Percentiles rank a stretch among this genome's conserved stretches.
Evolutionary conservation across 1,140 invertebrate species (phyloP).

Genomic region (Drosophila busckii): DNA sequence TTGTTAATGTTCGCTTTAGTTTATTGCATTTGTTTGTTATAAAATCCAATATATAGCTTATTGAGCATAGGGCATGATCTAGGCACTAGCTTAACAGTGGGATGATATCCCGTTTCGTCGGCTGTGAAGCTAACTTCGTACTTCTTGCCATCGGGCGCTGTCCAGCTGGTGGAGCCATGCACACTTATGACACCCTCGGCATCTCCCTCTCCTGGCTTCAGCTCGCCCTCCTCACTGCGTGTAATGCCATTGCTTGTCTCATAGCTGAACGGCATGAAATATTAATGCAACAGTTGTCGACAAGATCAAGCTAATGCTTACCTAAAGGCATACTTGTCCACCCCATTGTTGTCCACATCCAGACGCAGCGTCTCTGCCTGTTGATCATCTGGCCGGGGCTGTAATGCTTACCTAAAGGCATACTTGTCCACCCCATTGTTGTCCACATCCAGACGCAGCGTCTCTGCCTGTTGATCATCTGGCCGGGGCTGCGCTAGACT

Average conservation of each 20-base stretch:
- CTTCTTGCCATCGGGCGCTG: slow-evolving; percentile 83
- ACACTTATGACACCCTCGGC: slow-evolving; percentile 80
- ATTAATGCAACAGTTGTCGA: too few relatives aligned
- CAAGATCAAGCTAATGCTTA: too few relatives aligned
- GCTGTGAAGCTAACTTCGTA: slow-evolving; percentile 84
- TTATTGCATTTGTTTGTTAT: slow-evolving; percentile 4
- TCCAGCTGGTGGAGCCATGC: slow-evolving; percentile 84
- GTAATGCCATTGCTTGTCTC: slow-evolving; percentile 86
- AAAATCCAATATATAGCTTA: background rate
- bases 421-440: slow-evolving; percentile 78
- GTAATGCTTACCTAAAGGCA: slow-evolving; percentile 79
- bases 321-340: slow-evolving; percentile 78
- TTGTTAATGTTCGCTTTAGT: slow-evolving; percentile 5
- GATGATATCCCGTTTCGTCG: slow-evolving; percentile 87
- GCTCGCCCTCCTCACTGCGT: slow-evolving; percentile 82
- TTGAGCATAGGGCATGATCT: background rate
- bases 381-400: slow-evolving; percentile 48
- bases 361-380: slow-evolving; percentile 75
- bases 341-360: slow-evolving; percentile 79
- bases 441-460: slow-evolving; percentile 78
- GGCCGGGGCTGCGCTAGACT: slow-evolving; percentile 30
- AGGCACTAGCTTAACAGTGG: slow-evolving; percentile 81
- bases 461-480: slow-evolving; percentile 71
- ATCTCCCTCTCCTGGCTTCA: slow-evolving; percentile 81
- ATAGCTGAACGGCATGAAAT: slow-evolving; percentile 78